phyloP scores from a whole-genome alignment of 2,888 invertebrate genomes.

The Cantharis rustica region DNA sequence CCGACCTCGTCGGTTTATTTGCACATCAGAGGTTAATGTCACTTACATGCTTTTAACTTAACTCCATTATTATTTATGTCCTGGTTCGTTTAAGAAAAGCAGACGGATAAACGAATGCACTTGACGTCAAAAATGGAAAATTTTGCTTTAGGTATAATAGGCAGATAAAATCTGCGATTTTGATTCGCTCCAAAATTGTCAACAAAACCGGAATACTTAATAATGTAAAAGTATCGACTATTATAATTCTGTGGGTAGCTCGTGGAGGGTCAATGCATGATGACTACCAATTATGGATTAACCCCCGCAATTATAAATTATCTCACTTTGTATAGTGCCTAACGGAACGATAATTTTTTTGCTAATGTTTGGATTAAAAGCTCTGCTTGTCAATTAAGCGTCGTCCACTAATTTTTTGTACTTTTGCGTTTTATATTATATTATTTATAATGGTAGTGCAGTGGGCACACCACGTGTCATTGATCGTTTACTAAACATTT shows the following conservation, averaged over 20 bases:
- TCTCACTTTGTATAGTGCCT: constrained; percentile 16
- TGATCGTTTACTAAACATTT: background rate
- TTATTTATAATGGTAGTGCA: no score
- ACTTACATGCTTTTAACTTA: constrained; percentile 27
- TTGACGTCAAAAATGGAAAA: background rate
- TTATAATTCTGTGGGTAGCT: constrained; percentile 10
- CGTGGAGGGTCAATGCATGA: constrained; percentile 30
- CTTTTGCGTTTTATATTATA: no score
- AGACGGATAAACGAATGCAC: background rate
- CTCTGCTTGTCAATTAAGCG: background rate
- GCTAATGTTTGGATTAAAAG: background rate
- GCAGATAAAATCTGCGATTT: background rate
- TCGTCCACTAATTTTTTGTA: background rate
- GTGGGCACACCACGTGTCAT: background rate
- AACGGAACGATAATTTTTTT: background rate
- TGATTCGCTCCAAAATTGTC: background rate
- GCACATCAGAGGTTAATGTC: constrained; percentile 33
- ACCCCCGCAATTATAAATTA: constrained; percentile 29
- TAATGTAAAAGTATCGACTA: background rate
- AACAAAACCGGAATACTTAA: background rate
- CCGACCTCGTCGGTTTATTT: constrained; percentile 36
- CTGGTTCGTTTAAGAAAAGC: background rate
- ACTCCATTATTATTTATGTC: background rate
- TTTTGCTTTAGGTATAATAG: background rate
- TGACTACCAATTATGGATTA: constrained; percentile 26